Evolutionary conservation across 2,797 vertebrate genomes (phyloP), one percentile per base, ranked within the genome.

Genomic region (Acanthurus lineatus): DNA sequence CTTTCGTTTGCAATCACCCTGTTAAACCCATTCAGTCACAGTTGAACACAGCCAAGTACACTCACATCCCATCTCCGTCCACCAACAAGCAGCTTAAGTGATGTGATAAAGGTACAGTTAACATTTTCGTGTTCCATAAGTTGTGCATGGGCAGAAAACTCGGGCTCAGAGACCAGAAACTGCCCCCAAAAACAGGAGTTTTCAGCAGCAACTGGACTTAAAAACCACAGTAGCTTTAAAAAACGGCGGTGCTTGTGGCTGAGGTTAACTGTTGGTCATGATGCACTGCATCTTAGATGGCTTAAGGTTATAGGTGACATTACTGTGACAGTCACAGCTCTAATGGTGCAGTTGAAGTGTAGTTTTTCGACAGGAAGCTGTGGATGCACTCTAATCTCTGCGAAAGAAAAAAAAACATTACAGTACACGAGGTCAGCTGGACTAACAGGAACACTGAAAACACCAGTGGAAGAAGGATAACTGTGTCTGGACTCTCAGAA

Each of bases 11-110:
- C 53, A 40, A 12, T 45, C 54, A 15, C 48, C n/a, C 32, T 56
- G 20, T 75, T 64, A n/a, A 76, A 69, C 11, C n/a, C 49, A 51
- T 54, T 63, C 53, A 64, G 63, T 76, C 40, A 40, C 11, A 16
- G 20, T 19, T 11, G 19, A 65, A 25, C 48, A 28, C 66, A 28
- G 56, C 51, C 28, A 4, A 17, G 56, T 28, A 42, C 58, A 38
- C 73, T 62, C 54, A 22, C 61, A 47, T 54, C 32, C 66, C 47
- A 20, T 62, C 48, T 14, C n/a, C 25, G 40, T 81, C 52, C 35
- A 28, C 28, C 12, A 42, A 42, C 22, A 12, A 28, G 32, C n/a
- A 15, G 47, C 60, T 20, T 32, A 14, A 56, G 17, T 15, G 48
- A 5, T 63, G 20, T 32, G 9, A 40, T 32, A 38, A 75, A 61